These are phyloP conservation scores for Hirtodrosophila duncani DNA, from an alignment of 2,888 invertebrate genomes.

Conservation along the genomic window DNA sequence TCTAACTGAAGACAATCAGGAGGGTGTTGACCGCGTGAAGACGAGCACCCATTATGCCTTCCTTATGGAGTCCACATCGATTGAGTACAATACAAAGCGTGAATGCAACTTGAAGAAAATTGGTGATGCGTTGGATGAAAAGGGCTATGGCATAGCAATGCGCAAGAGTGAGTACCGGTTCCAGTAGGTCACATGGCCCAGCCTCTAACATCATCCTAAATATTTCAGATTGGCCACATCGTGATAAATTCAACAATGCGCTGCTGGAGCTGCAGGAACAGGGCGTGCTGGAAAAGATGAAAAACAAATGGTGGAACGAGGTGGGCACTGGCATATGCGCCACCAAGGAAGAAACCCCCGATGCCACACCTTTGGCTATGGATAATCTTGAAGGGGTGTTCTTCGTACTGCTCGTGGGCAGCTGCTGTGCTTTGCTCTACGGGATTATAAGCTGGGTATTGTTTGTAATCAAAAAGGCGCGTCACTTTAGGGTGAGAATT, in stretches of 20 bases:
- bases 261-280: slow-evolving; percentile 91
- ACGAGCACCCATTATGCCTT: slow-evolving; percentile 82
- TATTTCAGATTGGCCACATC: slow-evolving; percentile 79
- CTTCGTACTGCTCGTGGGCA: slow-evolving; percentile 81
- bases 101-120: slow-evolving; percentile 82
- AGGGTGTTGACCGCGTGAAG: slow-evolving; percentile 80
- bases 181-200: neutral
- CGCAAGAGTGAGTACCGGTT: slow-evolving; percentile 80
- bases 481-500: slow-evolving; percentile 67
- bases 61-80: slow-evolving; percentile 87
- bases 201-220: neutral
- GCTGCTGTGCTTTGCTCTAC: slow-evolving; percentile 69
- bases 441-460: slow-evolving; percentile 74
- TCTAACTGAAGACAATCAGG: slow-evolving; percentile 79
- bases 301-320: slow-evolving; percentile 94
- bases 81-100: slow-evolving; percentile 85
- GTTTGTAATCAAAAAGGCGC: slow-evolving; percentile 69
- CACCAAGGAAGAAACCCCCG: slow-evolving; percentile 69
- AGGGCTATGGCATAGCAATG: slow-evolving; percentile 87
- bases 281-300: slow-evolving; percentile 86
- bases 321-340: slow-evolving; percentile 86
- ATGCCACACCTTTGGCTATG: slow-evolving; percentile 80
- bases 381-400: slow-evolving; percentile 84
- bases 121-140: slow-evolving; percentile 83
- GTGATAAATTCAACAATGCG: slow-evolving; percentile 87